Evolutionary conservation across 2,113 vertebrate species (phyloP).

Genomic region (Hyla sarda): DNA sequence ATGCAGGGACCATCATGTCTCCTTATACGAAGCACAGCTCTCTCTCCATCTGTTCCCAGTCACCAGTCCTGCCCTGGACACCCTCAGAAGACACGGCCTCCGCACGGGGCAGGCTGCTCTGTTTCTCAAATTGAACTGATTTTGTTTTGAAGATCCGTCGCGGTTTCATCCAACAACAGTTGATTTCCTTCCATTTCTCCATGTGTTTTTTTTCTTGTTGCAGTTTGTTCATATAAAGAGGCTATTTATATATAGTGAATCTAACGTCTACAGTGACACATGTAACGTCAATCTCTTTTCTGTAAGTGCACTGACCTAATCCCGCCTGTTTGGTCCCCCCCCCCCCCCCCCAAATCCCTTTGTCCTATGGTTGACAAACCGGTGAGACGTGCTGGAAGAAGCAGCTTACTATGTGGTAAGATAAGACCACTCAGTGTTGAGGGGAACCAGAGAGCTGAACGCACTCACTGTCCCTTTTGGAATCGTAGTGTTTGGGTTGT

Average conservation of each 20-base stretch:
- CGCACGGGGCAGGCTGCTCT: background rate
- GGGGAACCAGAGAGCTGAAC: background rate
- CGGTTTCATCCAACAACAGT: background rate
- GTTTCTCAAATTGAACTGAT: background rate
- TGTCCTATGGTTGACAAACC: background rate
- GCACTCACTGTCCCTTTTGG: background rate
- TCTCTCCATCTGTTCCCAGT: constrained; percentile 1
- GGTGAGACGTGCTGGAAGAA: background rate
- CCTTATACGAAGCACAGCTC: constrained; percentile 40
- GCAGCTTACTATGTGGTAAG: background rate
- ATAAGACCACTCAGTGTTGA: background rate
- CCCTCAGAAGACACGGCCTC: background rate
- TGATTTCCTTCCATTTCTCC: background rate
- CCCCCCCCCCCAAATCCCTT: background rate
- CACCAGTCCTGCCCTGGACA: background rate
- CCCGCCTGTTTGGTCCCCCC: background rate
- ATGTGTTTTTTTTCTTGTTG: constrained; percentile 20
- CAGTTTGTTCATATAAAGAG: constrained; percentile 16
- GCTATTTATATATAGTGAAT: constrained; percentile 7
- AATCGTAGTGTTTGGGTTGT: background rate
- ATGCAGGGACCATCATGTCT: constrained; percentile 52
- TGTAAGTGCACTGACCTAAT: constrained; percentile 2
- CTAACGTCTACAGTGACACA: constrained; percentile 24
- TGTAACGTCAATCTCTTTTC: constrained; percentile 7
- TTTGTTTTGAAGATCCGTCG: background rate